Evolutionary conservation across 2,888 invertebrate genomes (phyloP).

Genomic region (Yponomeuta evonymella): DNA sequence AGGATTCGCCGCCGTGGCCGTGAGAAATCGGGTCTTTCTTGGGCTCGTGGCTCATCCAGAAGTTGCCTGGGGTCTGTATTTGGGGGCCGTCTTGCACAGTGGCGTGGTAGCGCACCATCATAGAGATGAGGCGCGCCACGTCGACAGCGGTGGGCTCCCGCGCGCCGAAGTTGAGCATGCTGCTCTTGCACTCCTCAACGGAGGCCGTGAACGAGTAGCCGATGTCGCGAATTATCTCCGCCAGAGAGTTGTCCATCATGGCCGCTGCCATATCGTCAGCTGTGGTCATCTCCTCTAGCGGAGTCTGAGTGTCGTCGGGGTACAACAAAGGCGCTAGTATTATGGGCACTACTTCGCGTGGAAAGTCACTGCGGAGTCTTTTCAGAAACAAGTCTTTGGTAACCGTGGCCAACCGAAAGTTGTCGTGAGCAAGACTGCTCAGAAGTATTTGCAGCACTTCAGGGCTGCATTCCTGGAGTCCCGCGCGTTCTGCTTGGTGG

Average conservation of each 20-base stretch:
- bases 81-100: slow-evolving; percentile 80
- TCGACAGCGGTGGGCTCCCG: slow-evolving; percentile 89
- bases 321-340: slow-evolving; percentile 93
- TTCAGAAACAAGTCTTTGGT: slow-evolving; percentile 88
- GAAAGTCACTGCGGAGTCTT: slow-evolving; percentile 90
- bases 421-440: slow-evolving; percentile 76
- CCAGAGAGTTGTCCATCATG: slow-evolving; percentile 85
- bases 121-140: slow-evolving; percentile 89
- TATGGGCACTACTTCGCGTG: slow-evolving; percentile 90
- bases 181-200: slow-evolving; percentile 91
- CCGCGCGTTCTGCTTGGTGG: slow-evolving; percentile 84
- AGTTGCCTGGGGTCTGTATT: slow-evolving; percentile 79
- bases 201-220: slow-evolving; percentile 92
- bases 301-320: slow-evolving; percentile 83
- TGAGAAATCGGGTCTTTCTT: slow-evolving; percentile 70
- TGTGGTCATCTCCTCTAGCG: slow-evolving; percentile 79
- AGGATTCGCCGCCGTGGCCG: slow-evolving; percentile 75
- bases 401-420: slow-evolving; percentile 81
- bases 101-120: slow-evolving; percentile 90
- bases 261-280: slow-evolving; percentile 77
- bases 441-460: slow-evolving; percentile 92
- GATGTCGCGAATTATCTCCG: slow-evolving; percentile 93
- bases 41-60: slow-evolving; percentile 76
- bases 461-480: slow-evolving; percentile 92
- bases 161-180: slow-evolving; percentile 87